A percentile compares a stretch with the other conserved stretches of the same genome.
Conservation (phyloP, 2,797 vertebrate genomes). For the Okamejei kenojei region DNA sequence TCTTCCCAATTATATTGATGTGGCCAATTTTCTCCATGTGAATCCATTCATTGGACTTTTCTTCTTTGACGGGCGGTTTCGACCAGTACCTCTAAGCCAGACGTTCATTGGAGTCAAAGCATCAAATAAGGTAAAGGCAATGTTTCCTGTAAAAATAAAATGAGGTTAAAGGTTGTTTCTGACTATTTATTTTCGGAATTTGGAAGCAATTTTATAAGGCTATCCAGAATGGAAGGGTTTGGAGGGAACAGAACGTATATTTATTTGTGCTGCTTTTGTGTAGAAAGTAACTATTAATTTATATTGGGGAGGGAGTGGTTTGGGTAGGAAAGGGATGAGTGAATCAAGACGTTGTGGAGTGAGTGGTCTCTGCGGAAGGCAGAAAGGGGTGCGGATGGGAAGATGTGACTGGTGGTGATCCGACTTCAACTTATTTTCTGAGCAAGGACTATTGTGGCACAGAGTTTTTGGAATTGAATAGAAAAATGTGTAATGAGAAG, state of each 20-base stretch:
- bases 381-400: too few species aligned
- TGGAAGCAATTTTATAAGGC: not conserved
- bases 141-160: not conserved
- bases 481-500: not conserved
- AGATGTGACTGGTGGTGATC: too few species aligned
- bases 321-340: too few species aligned
- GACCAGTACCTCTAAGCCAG: conserved; percentile 89
- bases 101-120: conserved; percentile 89
- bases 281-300: not conserved
- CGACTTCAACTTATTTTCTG: not conserved
- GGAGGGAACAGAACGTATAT: not conserved
- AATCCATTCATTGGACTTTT: conserved; percentile 94
- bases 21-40: conserved; percentile 86
- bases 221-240: not conserved
- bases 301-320: too few species aligned
- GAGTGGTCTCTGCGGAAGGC: too few species aligned
- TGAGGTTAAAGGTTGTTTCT: conserved; percentile 36
- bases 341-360: too few species aligned
- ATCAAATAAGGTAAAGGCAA: conserved; percentile 75
- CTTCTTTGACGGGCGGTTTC: conserved; percentile 89
- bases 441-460: not conserved
- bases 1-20: conserved; percentile 91
- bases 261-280: not conserved
- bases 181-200: not conserved
- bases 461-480: not conserved